Evolutionary conservation across 2,888 invertebrate species (phyloP).

Genomic region (Drosophila infuscata): DNA sequence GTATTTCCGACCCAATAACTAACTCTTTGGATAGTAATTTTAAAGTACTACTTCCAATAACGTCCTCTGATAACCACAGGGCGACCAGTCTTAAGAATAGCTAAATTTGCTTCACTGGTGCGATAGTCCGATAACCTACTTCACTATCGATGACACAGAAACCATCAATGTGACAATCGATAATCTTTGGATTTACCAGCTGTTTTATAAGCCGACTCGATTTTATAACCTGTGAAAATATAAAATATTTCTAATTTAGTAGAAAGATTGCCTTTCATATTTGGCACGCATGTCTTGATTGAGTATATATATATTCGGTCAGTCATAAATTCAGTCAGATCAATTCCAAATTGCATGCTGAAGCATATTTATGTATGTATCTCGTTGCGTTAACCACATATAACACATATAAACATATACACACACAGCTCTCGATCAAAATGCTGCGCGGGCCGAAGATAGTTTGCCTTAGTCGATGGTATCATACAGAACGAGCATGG

Average conservation of each 20-base stretch:
- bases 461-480: constrained; percentile 38
- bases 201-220: constrained; percentile 36
- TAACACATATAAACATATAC: constrained; percentile 3
- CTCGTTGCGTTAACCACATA: constrained; percentile 11
- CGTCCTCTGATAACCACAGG: neutral
- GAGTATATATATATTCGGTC: constrained; percentile 3
- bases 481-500: constrained; percentile 38
- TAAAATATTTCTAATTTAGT: constrained; percentile 35
- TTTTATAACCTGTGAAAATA: constrained; percentile 62
- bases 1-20: too few relatives aligned
- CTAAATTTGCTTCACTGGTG: constrained; percentile 1
- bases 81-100: neutral
- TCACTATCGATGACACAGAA: neutral
- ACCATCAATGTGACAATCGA: constrained; percentile 20
- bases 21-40: neutral
- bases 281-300: constrained; percentile 1
- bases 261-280: constrained; percentile 13
- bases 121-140: neutral
- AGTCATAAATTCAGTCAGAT: constrained; percentile 13
- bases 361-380: constrained; percentile 36
- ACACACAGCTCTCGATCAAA: constrained; percentile 17
- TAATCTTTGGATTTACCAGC: constrained; percentile 28
- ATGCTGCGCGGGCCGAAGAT: constrained; percentile 49
- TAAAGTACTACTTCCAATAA: neutral
- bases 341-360: constrained; percentile 12